Base-by-base conservation (phyloP, 1,140 invertebrate species). In the Drosophila teissieri region DNA sequence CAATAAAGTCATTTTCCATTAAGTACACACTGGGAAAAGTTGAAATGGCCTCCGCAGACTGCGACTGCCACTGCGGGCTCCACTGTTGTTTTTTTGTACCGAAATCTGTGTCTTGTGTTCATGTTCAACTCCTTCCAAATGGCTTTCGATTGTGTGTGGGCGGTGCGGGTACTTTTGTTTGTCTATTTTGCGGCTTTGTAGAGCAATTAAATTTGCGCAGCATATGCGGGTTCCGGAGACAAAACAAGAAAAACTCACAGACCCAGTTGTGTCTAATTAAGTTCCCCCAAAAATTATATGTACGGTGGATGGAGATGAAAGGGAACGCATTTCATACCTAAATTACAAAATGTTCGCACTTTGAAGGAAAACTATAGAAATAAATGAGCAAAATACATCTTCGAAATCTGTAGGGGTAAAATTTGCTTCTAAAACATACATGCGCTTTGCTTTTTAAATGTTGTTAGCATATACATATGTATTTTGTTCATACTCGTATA, bases 1-100 rank as follows among this genome's bases (percentile, higher is more conserved):
- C 58, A 79, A 83, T 80, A 86, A 83, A 88, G 84, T 80, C 75
- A 82, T 88, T 89, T 88, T 83, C 83, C 74, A 89, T 89, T 82
- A 80, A 75, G 80, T 86, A 86, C 64, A 78, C 61, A 61, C 56
- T 36, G 64, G 44, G 64, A 83, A 88, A 88, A 88, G 84, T 88
- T 88, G 69, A 78, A 88, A 88, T 88, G 89, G 83, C 76, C 83
- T 78, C 77, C 12, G 12, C 67, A 70, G 65, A 56, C 67, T 69
- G 67, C 36, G 67, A 48, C 49, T 67, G 73, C 54, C 54, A 53
- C 73, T 77, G 74, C 74, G 74, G 74, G 73, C 37, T 39, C 57
- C 42, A 24, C 46, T 60, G 42, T 67, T 63, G 22, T 63, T 31
- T 40, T 78, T 55, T 64, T 53, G 6, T 37, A 14, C 36, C 40